Evolutionary conservation across 2,797 vertebrate species (phyloP).

Genomic region (Myripristis murdjan): DNA sequence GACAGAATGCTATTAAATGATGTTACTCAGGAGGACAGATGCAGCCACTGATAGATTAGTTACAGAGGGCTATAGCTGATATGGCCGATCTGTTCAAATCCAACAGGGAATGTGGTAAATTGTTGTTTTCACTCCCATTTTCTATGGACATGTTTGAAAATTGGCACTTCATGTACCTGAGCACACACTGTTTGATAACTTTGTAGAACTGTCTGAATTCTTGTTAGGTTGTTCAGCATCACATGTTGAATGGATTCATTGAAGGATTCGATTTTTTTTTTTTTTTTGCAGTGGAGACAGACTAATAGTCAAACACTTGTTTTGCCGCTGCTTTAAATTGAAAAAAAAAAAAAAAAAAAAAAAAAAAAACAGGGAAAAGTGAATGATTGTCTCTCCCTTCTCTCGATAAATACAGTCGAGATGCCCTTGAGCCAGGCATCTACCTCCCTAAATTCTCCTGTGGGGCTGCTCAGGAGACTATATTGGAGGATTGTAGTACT

Average conservation of each 20-base stretch:
- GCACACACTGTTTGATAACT: conserved; percentile 50
- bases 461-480: background rate
- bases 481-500: background rate
- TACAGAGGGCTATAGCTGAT: conserved; percentile 50
- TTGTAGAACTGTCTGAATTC: conserved; percentile 36
- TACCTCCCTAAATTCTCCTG: background rate
- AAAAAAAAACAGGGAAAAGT: background rate
- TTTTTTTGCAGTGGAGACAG: conserved; percentile 37
- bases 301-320: conserved; percentile 21
- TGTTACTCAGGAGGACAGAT: conserved; percentile 53
- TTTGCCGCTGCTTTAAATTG: background rate
- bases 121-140: conserved; percentile 62
- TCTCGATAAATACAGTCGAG: background rate
- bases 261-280: conserved; percentile 27
- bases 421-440: background rate
- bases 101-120: conserved; percentile 52
- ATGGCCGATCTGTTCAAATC: conserved; percentile 60
- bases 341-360: background rate
- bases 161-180: conserved; percentile 40
- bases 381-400: background rate
- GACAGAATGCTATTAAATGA: conserved; percentile 26
- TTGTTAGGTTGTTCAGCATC: conserved; percentile 42
- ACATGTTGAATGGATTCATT: conserved; percentile 27
- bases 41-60: conserved; percentile 58
- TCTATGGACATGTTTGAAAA: conserved; percentile 45